A percentile compares a stretch with the other conserved stretches of the same genome.
Conservation (phyloP, 1,140 invertebrate species). For the Leguminivora glycinivorella region DNA sequence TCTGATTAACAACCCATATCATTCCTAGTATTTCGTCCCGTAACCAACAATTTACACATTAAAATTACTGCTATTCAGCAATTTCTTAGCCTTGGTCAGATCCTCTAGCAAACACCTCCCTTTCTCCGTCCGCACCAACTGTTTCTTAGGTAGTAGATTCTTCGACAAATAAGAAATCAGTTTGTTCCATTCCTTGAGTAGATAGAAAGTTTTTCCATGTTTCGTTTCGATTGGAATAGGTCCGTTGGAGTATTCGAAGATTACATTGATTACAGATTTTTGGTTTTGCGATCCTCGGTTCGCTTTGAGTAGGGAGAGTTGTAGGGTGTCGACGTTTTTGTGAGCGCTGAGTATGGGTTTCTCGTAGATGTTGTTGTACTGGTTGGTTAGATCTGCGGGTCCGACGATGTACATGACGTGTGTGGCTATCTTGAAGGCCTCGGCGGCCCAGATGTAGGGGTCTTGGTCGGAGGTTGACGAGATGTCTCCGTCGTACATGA, state of each 20-base stretch:
- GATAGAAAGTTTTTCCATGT: slow-evolving; percentile 53
- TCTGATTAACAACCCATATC: not conserved
- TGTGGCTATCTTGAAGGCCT: slow-evolving; percentile 52
- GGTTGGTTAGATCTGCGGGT: slow-evolving; percentile 53
- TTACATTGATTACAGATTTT: slow-evolving; percentile 61
- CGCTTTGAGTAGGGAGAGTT: slow-evolving; percentile 51
- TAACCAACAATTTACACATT: slow-evolving; percentile 24
- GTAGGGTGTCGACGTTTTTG: slow-evolving; percentile 51
- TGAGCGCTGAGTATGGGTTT: slow-evolving; percentile 61
- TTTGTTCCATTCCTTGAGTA: slow-evolving; percentile 68
- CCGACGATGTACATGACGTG: slow-evolving; percentile 67
- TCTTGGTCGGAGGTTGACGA: slow-evolving; percentile 56
- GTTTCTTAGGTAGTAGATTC: slow-evolving; percentile 62
- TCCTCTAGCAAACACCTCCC: slow-evolving; percentile 65
- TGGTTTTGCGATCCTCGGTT: slow-evolving; percentile 37
- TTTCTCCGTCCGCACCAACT: slow-evolving; percentile 60
- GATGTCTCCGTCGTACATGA: slow-evolving; percentile 68
- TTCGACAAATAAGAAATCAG: slow-evolving; percentile 63
- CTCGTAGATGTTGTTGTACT: slow-evolving; percentile 67
- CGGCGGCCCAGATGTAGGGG: slow-evolving; percentile 63
- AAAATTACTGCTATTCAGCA: slow-evolving; percentile 46
- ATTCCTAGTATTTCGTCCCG: not conserved
- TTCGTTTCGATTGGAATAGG: slow-evolving; percentile 56
- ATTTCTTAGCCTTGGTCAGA: slow-evolving; percentile 60
- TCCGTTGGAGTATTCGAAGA: slow-evolving; percentile 66